Evolutionary conservation across 2,113 vertebrate genomes (phyloP), one percentile per base, ranked within the genome.

Genomic region (Excalfactoria chinensis): DNA sequence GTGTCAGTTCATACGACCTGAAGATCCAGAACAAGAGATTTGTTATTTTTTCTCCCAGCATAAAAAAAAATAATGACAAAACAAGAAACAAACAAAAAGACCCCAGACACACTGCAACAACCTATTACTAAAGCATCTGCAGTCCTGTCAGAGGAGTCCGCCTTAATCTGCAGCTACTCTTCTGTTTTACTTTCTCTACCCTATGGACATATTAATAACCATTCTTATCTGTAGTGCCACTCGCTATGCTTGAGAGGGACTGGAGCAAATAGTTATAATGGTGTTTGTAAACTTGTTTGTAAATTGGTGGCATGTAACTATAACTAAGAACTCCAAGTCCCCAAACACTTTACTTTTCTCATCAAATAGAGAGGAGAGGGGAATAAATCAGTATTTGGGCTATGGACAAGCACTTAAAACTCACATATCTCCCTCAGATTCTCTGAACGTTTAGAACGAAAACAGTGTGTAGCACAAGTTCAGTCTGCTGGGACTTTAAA

Each of bases 1-100:
- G 98, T 18, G 99, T 99, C 96, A 99, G 97, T 95, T 99, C 99
- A 80, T 99, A 99, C 0, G 99, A 99, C 95, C 99, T 99, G 96
- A 95, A 96, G 51, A 66, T 87, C 89, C 67, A 86, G 95, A 90
- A 84, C 30, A 88, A 86, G 46, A 93, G 8, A 59, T 20, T 84
- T 16, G 17, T 8, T 80, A 11, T 58, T 58, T 58, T 58, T 58
- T 23, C 23, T 49, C 48, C 48, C 48, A 49, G 48, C 22, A 49
- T 49, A 30, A 56, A 56, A 56, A 56, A 56, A 8, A 53, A 55
- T n/a, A 56, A 67, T 17, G 25, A 46, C 37, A 78, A 76, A 51
- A 53, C 30, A 4, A 2, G 21, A 11, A 40, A 37, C 30, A 25
- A 62, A 37, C 22, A 4, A 60, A 16, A 23, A 60, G 26, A 63